phyloP scores from a whole-genome alignment of 2,797 vertebrate genomes.

The Danio kyathit region DNA sequence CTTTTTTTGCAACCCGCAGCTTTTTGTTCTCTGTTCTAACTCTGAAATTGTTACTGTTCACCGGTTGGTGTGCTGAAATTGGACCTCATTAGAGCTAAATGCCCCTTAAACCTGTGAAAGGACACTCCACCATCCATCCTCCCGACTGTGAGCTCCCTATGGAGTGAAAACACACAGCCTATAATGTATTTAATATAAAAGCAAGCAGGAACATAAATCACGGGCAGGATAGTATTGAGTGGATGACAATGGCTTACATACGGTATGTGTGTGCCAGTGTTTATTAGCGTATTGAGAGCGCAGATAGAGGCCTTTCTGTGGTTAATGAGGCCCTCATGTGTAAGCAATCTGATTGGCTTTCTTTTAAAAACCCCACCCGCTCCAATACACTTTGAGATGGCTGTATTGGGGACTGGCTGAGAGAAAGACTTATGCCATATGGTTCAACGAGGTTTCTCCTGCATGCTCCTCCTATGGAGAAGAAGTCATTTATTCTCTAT shows the following conservation, averaged over 20 bases:
- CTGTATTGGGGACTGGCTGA: slow-evolving; percentile 30
- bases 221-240: slow-evolving; percentile 68
- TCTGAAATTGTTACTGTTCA: background rate
- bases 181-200: slow-evolving; percentile 61
- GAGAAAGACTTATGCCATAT: slow-evolving; percentile 43
- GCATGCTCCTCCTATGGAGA: slow-evolving; percentile 29
- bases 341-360: slow-evolving; percentile 34
- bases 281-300: slow-evolving; percentile 26
- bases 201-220: slow-evolving; percentile 57
- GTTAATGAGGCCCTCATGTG: slow-evolving; percentile 36
- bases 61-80: slow-evolving; percentile 20
- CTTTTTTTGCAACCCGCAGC: slow-evolving; percentile 32
- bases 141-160: slow-evolving; percentile 39
- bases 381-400: slow-evolving; percentile 8
- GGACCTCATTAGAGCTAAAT: slow-evolving; percentile 56
- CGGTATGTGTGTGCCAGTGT: slow-evolving; percentile 38
- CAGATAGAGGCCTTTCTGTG: slow-evolving; percentile 34
- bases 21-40: slow-evolving; percentile 34
- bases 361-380: slow-evolving; percentile 18
- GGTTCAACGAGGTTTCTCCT: slow-evolving; percentile 41
- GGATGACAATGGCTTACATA: slow-evolving; percentile 59
- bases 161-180: slow-evolving; percentile 54
- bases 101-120: slow-evolving; percentile 51
- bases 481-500: slow-evolving; percentile 39
- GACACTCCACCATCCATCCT: slow-evolving; percentile 42